These are phyloP conservation scores for Crambe crambe DNA, from an alignment of 37 sponge, comb jelly and placozoan species.

Conservation along the genomic window DNA sequence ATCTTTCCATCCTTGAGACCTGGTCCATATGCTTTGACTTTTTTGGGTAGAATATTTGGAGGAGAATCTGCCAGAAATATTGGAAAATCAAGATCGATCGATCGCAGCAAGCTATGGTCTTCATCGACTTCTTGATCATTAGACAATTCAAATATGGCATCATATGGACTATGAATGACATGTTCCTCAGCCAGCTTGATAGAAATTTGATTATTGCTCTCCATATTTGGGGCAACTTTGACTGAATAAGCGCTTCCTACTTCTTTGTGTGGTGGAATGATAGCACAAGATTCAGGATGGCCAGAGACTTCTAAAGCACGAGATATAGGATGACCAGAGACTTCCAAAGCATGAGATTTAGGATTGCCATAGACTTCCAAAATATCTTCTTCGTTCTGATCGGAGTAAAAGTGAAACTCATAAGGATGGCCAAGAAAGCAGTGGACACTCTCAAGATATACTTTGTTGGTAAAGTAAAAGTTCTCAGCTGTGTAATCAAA, in stretches of 20 bases:
- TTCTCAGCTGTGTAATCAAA: slow-evolving; percentile 52
- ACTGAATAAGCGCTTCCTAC: not conserved
- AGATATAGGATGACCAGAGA: slow-evolving; percentile 21
- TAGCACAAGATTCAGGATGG: slow-evolving; percentile 19
- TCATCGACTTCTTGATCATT: slow-evolving; percentile 27
- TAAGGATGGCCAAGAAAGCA: slow-evolving; percentile 55
- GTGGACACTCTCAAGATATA: slow-evolving; percentile 33
- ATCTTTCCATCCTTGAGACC: slow-evolving; percentile 59
- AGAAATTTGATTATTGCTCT: slow-evolving; percentile 7
- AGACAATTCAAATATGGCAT: slow-evolving; percentile 38
- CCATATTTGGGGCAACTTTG: slow-evolving; percentile 8
- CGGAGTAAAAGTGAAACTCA: slow-evolving; percentile 62
- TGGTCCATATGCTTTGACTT: slow-evolving; percentile 47
- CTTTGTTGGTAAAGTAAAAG: slow-evolving; percentile 14
- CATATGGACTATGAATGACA: slow-evolving; percentile 63
- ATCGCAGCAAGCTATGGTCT: slow-evolving; percentile 20
- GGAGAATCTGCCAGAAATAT: slow-evolving; percentile 18
- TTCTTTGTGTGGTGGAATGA: not conserved
- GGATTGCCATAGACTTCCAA: slow-evolving; percentile 31
- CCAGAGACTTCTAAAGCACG: too few species aligned
- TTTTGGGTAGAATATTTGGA: not conserved
- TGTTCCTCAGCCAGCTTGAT: not conserved
- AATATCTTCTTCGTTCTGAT: slow-evolving; percentile 34
- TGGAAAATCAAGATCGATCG: slow-evolving; percentile 12
- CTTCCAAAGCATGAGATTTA: slow-evolving; percentile 12